Evolutionary conservation across 2,888 invertebrate species (phyloP), one percentile per base, ranked within the genome.

Genomic region (Xylota segnis): DNA sequence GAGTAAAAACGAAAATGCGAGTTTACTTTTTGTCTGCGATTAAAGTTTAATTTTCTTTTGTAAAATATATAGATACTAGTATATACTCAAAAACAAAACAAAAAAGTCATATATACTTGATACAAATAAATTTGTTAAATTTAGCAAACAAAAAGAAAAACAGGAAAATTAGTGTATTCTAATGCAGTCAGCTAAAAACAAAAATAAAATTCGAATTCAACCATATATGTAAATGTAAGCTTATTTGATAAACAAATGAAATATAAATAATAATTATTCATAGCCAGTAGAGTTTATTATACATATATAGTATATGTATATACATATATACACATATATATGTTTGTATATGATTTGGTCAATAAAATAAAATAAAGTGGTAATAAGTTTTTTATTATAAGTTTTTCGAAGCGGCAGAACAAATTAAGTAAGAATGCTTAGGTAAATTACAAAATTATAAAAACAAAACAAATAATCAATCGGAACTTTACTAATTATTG

Each of bases 221-320:
- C 18, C 61, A 70, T 32, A 37, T 37, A 70, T 32, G 27, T 37
- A 65, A 54, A 56, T 27, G 16, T 45, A 71, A 65, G 23, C 52
- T 70, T 61, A 63, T 75, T 66, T 50, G 40, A 47, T 70, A 71
- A 72, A 71, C 58, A 27, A 54, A 27, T 56, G 65, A 37, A 7
- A 18, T 12, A 59, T 43, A 43, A 45, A 74, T n/a, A 61, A 70
- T 34, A 37, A 14, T 68, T 75, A 81, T 72, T 71, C 14, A 59
- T 66, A 77, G 59, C 68, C 59, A 68, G 77, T 77, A 77, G 59
- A 77, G n/a, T 68, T 77, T 59, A 68, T 68, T 68, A 54, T 56
- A 63, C 14, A 71, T 32, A 47, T 40, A 45, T 23, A 23, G 59
- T 18, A 47, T 29, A 47, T 63, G 54, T 23, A 59, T 32, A 47